Percentiles rank a stretch among this genome's conserved stretches.
Evolutionary conservation across 1,140 invertebrate species (phyloP).

Genomic region (Plectrocnemia conspersa): DNA sequence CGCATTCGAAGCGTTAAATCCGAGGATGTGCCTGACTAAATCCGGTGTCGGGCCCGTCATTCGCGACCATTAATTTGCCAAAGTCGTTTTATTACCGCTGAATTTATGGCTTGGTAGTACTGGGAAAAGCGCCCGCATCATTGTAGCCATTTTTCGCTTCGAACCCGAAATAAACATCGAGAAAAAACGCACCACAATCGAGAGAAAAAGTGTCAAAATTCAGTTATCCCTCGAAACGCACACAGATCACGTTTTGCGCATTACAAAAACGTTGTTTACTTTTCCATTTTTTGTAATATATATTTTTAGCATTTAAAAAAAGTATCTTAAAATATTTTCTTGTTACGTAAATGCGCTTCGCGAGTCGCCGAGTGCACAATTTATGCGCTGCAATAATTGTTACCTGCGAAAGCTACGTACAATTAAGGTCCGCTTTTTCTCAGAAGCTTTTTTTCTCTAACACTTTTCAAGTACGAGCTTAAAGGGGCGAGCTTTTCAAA

Average conservation of each 20-base stretch:
- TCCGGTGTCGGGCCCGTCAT: constrained; percentile 13
- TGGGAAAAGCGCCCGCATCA: no score
- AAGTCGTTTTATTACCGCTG: constrained; percentile 1
- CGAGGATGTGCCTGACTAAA: no score
- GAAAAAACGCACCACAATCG: neutral
- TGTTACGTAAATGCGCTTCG: no score
- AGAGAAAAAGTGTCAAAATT: constrained; percentile 9
- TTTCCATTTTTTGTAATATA: constrained; percentile 1
- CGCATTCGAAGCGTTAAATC: no score
- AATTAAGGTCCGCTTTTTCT: constrained; percentile 11
- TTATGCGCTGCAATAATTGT: constrained; percentile 10
- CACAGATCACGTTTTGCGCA: constrained; percentile 13
- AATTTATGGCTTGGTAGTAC: no score
- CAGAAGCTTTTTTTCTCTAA: constrained; percentile 6
- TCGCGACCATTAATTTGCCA: constrained; percentile 15
- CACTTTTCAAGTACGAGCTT: constrained; percentile 7
- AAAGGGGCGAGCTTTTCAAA: constrained; percentile 6
- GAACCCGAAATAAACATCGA: no score
- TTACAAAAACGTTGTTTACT: constrained; percentile 5
- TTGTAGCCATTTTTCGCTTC: no score
- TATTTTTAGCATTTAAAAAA: no score
- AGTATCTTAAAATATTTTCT: no score
- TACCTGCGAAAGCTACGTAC: constrained; percentile 8
- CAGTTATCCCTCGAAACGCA: constrained; percentile 13
- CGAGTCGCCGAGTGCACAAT: neutral